These are phyloP conservation scores for Diloba caeruleocephala DNA, from an alignment of 2,888 invertebrate genomes.

Conservation along the genomic window DNA sequence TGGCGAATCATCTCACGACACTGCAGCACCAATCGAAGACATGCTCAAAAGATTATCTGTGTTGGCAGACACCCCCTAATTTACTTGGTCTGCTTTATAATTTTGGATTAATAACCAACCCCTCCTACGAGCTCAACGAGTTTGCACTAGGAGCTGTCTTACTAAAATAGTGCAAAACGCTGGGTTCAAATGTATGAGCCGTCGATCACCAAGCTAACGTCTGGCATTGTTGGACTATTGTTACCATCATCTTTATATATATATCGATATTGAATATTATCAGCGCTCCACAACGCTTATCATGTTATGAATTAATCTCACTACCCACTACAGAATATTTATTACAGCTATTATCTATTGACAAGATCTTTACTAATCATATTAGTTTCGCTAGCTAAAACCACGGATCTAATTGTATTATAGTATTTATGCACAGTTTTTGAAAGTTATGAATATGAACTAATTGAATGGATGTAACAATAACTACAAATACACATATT, in stretches of 20 bases:
- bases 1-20: conserved; percentile 51
- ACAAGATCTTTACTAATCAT: conserved; percentile 8
- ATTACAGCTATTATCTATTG: conserved; percentile 26
- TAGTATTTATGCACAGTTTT: too few species aligned
- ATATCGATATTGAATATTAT: conserved; percentile 6
- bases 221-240: too few species aligned
- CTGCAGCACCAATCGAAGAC: conserved; percentile 71
- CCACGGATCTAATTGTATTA: neutral
- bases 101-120: too few species aligned
- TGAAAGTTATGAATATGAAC: too few species aligned
- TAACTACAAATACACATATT: too few species aligned
- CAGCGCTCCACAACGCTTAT: conserved; percentile 19
- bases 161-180: too few species aligned
- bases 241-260: neutral
- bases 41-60: conserved; percentile 74
- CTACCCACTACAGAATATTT: conserved; percentile 9
- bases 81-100: too few species aligned
- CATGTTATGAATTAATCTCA: conserved; percentile 20
- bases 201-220: too few species aligned
- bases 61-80: conserved; percentile 65
- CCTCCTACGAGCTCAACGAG: too few species aligned
- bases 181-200: too few species aligned
- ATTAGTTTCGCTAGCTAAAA: conserved; percentile 11
- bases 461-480: too few species aligned
- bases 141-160: too few species aligned